phyloP scores from a whole-genome alignment of 2,113 vertebrate species.

The Edolisoma coerulescens region DNA sequence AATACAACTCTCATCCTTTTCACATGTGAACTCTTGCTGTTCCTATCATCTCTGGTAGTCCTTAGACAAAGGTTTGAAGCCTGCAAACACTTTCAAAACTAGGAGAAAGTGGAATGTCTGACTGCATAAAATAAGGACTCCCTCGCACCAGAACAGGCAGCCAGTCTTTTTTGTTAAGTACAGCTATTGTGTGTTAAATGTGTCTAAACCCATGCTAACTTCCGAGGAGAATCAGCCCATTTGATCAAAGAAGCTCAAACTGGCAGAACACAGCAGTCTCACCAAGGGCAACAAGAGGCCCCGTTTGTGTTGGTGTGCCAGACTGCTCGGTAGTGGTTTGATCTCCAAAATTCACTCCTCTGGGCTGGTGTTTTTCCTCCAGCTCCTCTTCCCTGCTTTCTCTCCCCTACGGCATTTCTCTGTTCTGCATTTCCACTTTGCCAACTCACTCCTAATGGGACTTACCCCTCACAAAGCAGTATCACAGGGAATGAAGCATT shows the following conservation, averaged over 20 bases:
- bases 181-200: neutral
- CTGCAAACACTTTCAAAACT: neutral
- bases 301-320: neutral
- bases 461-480: neutral
- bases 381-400: neutral
- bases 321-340: neutral
- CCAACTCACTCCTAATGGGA: neutral
- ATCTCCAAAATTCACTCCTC: neutral
- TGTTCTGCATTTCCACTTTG: neutral
- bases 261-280: neutral
- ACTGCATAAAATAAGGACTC: neutral
- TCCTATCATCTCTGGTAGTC: neutral
- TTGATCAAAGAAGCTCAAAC: neutral
- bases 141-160: neutral
- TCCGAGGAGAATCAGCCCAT: neutral
- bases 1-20: neutral
- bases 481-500: neutral
- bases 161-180: neutral
- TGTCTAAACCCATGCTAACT: neutral
- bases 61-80: neutral
- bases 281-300: neutral
- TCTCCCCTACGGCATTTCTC: neutral
- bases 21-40: neutral
- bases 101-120: neutral
- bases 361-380: neutral